Evolutionary conservation across 2,888 invertebrate genomes (phyloP).

Genomic region (Lampropteryx suffumata): DNA sequence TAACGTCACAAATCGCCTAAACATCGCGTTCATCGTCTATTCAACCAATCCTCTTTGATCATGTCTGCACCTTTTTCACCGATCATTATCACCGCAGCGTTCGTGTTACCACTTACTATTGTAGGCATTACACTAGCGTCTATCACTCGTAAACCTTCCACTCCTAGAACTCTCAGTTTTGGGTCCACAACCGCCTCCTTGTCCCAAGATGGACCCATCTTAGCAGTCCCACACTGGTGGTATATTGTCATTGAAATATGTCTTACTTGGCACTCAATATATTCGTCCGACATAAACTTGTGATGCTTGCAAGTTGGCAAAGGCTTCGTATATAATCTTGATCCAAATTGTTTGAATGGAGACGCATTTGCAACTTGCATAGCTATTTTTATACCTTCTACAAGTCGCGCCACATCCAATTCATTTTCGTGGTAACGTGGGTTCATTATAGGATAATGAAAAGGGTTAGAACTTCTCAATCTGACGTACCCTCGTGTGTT

Average conservation of each 20-base stretch:
- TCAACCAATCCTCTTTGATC: slow-evolving; percentile 92
- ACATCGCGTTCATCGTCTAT: slow-evolving; percentile 56
- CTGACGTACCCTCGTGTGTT: slow-evolving; percentile 90
- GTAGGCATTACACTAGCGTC: slow-evolving; percentile 96
- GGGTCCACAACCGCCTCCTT: slow-evolving; percentile 92
- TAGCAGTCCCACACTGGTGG: slow-evolving; percentile 93
- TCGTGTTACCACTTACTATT: slow-evolving; percentile 94
- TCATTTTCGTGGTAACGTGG: slow-evolving; percentile 96
- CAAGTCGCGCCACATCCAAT: slow-evolving; percentile 89
- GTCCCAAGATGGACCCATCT: slow-evolving; percentile 93
- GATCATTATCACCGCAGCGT: slow-evolving; percentile 96
- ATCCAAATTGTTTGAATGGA: slow-evolving; percentile 91
- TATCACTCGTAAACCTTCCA: slow-evolving; percentile 90
- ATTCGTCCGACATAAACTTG: slow-evolving; percentile 89
- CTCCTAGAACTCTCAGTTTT: slow-evolving; percentile 88
- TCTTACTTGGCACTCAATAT: slow-evolving; percentile 93
- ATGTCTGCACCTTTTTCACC: slow-evolving; percentile 94
- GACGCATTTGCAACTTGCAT: slow-evolving; percentile 87
- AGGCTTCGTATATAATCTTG: slow-evolving; percentile 88
- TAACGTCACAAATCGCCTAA: slow-evolving; percentile 16
- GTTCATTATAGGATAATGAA: slow-evolving; percentile 93
- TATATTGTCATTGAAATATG: slow-evolving; percentile 95
- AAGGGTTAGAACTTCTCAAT: slow-evolving; percentile 91
- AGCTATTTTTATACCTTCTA: slow-evolving; percentile 92
- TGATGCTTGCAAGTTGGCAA: slow-evolving; percentile 90